phyloP scores from a whole-genome alignment of 2,888 invertebrate genomes.

The Heliconius sara region DNA sequence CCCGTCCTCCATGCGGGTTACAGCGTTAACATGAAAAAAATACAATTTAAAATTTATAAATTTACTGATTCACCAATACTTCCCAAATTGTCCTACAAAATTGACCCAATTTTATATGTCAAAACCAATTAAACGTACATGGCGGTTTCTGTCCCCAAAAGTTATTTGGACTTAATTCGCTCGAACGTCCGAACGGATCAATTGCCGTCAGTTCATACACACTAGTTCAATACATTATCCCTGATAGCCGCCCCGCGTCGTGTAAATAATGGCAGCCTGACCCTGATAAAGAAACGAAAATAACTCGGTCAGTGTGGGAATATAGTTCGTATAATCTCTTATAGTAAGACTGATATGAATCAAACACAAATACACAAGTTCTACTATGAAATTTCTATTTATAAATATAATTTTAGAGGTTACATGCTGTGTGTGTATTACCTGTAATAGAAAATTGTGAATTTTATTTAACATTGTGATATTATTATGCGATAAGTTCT shows the following conservation, averaged over 20 bases:
- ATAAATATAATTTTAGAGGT: conserved; percentile 32
- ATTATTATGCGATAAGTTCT: not conserved
- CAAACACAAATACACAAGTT: conserved; percentile 36
- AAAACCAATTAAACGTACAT: not conserved
- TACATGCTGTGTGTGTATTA: not conserved
- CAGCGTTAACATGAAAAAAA: no score
- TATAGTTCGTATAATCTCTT: conserved; percentile 65
- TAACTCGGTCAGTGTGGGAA: conserved; percentile 63
- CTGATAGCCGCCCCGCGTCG: conserved; percentile 47
- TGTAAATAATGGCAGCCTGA: conserved; percentile 60
- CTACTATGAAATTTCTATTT: conserved; percentile 37
- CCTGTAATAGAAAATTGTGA: not conserved
- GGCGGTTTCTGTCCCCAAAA: not conserved
- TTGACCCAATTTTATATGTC: not conserved
- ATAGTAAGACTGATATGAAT: conserved; percentile 50
- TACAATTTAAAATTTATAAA: not conserved
- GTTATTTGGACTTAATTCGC: conserved; percentile 7
- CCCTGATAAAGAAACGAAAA: conserved; percentile 78
- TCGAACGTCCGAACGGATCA: conserved; percentile 1
- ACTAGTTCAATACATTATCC: conserved; percentile 43
- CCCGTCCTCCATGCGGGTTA: no score
- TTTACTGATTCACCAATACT: not conserved
- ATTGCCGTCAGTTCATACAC: conserved; percentile 28
- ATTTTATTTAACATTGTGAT: not conserved
- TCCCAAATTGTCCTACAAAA: not conserved